Evolutionary conservation across 2,888 invertebrate species (phyloP).

Genomic region (Chrysotoxum bicinctum): DNA sequence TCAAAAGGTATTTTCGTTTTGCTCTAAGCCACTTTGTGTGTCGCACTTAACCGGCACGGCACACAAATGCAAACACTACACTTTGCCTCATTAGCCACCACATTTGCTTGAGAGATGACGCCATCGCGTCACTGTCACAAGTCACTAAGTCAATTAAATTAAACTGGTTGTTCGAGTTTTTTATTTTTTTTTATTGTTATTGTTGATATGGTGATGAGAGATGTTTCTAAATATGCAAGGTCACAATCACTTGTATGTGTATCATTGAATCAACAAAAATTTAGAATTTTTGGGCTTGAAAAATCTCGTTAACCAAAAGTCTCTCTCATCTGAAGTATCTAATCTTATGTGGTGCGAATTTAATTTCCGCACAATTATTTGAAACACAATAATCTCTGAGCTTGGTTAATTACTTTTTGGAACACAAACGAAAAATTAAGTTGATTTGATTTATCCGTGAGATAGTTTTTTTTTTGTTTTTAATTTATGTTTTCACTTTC

Average conservation of each 20-base stretch:
- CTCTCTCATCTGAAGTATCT: not conserved
- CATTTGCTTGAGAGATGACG: constrained; percentile 42
- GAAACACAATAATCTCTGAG: not conserved
- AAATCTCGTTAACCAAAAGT: not conserved
- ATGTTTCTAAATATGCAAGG: constrained; percentile 66
- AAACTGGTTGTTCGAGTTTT: constrained; percentile 53
- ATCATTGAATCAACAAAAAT: constrained; percentile 45
- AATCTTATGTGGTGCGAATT: not conserved
- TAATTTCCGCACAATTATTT: constrained; percentile 6
- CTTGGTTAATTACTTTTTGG: constrained; percentile 18
- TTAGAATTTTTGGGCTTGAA: not conserved
- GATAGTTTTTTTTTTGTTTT: constrained; percentile 22
- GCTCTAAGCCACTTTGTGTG: not conserved
- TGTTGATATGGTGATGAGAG: constrained; percentile 43
- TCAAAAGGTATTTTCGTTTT: constrained; percentile 29
- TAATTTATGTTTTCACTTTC: constrained; percentile 18
- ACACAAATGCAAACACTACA: not conserved
- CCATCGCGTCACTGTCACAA: constrained; percentile 57
- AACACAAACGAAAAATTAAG: not conserved
- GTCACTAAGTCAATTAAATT: constrained; percentile 69
- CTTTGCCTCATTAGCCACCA: constrained; percentile 28
- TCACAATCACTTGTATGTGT: constrained; percentile 29
- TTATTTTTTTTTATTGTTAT: not conserved
- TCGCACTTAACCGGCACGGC: constrained; percentile 13
- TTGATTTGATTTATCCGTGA: constrained; percentile 28